A percentile compares a stretch with the other conserved stretches of the same genome.
These are phyloP conservation scores for Dynastes tityus DNA, from an alignment of 2,888 invertebrate genomes.

Conservation along the genomic window DNA sequence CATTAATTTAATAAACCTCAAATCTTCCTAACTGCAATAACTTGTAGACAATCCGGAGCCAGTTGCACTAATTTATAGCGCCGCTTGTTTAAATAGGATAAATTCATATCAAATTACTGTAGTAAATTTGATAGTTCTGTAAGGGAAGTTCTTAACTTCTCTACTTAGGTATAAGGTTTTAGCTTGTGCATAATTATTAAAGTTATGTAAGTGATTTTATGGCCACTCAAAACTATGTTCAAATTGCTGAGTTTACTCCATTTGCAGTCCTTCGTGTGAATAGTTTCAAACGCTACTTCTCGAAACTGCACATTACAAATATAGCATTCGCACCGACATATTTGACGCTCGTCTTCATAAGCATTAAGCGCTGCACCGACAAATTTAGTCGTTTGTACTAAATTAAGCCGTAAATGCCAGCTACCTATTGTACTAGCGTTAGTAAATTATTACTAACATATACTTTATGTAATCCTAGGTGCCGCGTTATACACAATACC, in stretches of 20 bases:
- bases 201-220: conserved; percentile 50
- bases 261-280: conserved; percentile 39
- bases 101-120: conserved; percentile 41
- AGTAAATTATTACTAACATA: no score
- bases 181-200: conserved; percentile 52
- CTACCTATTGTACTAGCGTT: background rate
- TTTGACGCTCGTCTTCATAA: background rate
- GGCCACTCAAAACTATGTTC: conserved; percentile 42
- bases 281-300: conserved; percentile 14
- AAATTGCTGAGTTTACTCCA: conserved; percentile 42
- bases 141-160: conserved; percentile 36
- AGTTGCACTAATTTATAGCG: conserved; percentile 34
- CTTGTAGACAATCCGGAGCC: conserved; percentile 19
- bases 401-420: background rate
- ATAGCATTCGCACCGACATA: conserved; percentile 12
- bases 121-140: conserved; percentile 39
- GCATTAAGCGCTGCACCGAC: background rate
- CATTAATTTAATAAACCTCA: background rate
- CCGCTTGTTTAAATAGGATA: conserved; percentile 28
- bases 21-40: no score
- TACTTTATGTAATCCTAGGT: no score
- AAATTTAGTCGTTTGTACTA: background rate
- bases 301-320: conserved; percentile 9
- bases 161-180: conserved; percentile 44
- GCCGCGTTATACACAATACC: no score